Conservation (phyloP, 2,113 vertebrate species). For the Amazona vittata region DNA sequence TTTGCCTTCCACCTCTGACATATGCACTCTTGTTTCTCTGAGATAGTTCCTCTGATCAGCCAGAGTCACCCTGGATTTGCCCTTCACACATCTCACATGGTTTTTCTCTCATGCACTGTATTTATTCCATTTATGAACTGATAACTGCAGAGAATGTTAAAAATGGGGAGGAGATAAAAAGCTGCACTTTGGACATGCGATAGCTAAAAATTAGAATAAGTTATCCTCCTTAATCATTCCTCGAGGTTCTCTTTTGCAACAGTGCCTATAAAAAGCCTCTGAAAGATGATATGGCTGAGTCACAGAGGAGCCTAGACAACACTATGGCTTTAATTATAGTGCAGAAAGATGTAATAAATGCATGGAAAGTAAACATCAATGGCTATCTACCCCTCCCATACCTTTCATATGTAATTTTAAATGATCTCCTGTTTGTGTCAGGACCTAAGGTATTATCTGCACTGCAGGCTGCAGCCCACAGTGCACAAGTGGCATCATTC, state of each 20-base stretch:
- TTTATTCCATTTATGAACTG: background rate
- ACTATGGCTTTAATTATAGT: background rate
- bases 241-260: background rate
- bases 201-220: background rate
- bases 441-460: background rate
- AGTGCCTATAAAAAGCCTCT: background rate
- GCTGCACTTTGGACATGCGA: background rate
- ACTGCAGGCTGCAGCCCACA: background rate
- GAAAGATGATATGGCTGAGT: background rate
- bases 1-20: background rate
- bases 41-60: background rate
- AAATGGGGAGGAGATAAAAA: background rate
- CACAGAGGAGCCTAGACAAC: background rate
- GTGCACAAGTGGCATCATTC: background rate
- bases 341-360: background rate
- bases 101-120: background rate
- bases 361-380: background rate
- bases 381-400: background rate
- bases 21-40: background rate
- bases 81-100: rapidly evolving
- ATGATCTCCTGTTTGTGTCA: background rate
- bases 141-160: background rate
- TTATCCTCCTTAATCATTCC: background rate
- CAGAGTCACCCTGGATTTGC: background rate
- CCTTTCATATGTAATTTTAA: background rate